Base-by-base conservation (phyloP, 2,888 invertebrate species). In the Sarcophaga rosellei region DNA sequence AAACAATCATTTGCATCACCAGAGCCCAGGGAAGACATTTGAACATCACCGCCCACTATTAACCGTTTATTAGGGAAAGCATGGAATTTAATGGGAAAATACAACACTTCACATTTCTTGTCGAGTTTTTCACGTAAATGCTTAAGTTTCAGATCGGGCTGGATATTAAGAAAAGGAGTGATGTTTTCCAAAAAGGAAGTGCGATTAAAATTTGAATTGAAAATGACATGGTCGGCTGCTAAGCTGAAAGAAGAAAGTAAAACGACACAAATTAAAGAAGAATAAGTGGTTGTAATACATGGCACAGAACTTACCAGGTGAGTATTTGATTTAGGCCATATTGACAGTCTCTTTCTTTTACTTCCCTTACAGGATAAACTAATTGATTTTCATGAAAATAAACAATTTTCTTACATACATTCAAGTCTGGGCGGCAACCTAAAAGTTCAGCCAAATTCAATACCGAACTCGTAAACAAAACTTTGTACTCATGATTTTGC, bases 361-460 rank as follows among this genome's bases (percentile, higher is more conserved):
- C 94, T 81, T 95, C 94, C 72, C 94, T 94, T 17, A 95, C 95
- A 0, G 96, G 96, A 92, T 96, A 96, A 0, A 95, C 94, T 45
- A 96, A 92, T 90, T 97, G 96, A 91, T 97, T 96, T 92, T 97
- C 96, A 91, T 97, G 96, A 89, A 96, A 96, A 90, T 96, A 97
- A 0, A 96, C 93, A 25, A 96, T 94, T 92, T 96, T 97, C 59
- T 94, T 94, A 53, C 95, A 92, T 1, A 88, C 88, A 1, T 92
- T 92, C 65, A 96, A 92, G 91, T 96, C 96, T 3, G 95, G 95
- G 62, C 96, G 93, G 4, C 96, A 92, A 0, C 96, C 96, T 53
- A 96, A 88, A 25, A 97, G 92, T 91, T 97, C 96, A 12, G 96
- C 94, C 88, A 97, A 92, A 90, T 95, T 96, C 17, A 96, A 91